phyloP scores from a whole-genome alignment of 2,797 vertebrate species.

The Malurus leucopterus region DNA sequence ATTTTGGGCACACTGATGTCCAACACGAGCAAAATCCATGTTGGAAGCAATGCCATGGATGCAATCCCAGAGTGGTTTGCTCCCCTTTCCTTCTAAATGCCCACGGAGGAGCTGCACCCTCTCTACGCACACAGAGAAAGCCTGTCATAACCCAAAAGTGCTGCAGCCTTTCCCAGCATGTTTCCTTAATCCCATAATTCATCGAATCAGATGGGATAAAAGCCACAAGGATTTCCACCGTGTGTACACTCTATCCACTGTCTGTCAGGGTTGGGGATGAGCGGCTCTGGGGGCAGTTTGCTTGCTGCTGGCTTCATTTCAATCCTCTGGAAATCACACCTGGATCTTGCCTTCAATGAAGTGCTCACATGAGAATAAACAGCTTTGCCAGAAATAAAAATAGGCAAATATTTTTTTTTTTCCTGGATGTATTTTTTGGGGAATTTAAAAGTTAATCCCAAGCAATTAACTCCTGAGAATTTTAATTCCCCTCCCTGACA shows the following conservation, averaged over 20 bases:
- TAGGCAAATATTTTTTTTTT: slow-evolving; percentile 1
- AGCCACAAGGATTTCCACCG: background rate
- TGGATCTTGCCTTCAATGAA: slow-evolving; percentile 1
- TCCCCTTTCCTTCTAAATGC: background rate
- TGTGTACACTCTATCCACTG: accelerated
- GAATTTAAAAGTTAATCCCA: slow-evolving; percentile 11
- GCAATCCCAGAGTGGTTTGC: background rate
- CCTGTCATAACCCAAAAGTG: background rate
- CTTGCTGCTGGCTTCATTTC: background rate
- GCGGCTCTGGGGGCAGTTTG: background rate
- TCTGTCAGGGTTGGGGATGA: background rate
- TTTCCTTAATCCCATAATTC: background rate
- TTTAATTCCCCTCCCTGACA: background rate
- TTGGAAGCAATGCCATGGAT: background rate
- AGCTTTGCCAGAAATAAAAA: background rate
- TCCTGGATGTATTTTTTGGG: background rate
- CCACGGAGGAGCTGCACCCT: background rate
- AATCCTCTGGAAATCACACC: background rate
- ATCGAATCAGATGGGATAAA: background rate
- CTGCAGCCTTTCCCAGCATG: background rate
- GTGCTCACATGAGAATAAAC: background rate
- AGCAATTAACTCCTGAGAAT: background rate
- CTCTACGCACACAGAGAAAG: background rate
- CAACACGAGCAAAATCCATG: background rate
- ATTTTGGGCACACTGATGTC: background rate